These are phyloP conservation scores for Heliconius melpomene DNA, from an alignment of 1,140 invertebrate species.

Conservation along the genomic window DNA sequence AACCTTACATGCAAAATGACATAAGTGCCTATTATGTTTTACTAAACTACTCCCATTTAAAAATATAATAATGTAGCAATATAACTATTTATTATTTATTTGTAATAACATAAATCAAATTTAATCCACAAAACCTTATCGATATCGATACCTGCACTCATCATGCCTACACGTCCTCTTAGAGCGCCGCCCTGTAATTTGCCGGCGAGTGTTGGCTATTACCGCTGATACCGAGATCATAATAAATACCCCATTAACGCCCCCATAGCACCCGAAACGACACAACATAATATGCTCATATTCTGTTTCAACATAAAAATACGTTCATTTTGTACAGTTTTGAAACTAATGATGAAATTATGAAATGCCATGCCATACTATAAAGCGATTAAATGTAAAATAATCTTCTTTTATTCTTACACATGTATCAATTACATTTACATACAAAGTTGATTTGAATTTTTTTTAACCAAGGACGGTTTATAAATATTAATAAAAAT, in stretches of 20 bases:
- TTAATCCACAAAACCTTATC: slow-evolving; percentile 15
- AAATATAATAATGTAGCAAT: slow-evolving; percentile 35
- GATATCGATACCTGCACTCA: slow-evolving; percentile 55
- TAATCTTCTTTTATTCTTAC: background rate
- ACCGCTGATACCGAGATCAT: slow-evolving; percentile 78
- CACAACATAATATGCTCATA: slow-evolving; percentile 53
- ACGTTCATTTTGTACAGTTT: slow-evolving; percentile 12
- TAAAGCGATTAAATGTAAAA: background rate
- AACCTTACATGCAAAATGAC: too few species aligned
- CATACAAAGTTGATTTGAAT: too few species aligned
- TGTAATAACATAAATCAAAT: background rate
- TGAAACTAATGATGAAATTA: slow-evolving; percentile 18
- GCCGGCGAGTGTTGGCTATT: slow-evolving; percentile 77
- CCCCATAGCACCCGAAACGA: slow-evolving; percentile 74
- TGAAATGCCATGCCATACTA: background rate
- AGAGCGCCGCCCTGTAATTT: slow-evolving; percentile 79
- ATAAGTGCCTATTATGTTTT: too few species aligned
- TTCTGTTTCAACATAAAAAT: slow-evolving; percentile 38
- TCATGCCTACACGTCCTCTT: slow-evolving; percentile 59
- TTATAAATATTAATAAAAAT: background rate
- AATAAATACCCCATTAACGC: slow-evolving; percentile 81
- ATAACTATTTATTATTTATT: background rate
- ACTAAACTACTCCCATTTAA: background rate
- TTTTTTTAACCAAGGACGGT: too few species aligned
- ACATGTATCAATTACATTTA: background rate